Evolutionary conservation across 1,140 invertebrate genomes (phyloP).

Genomic region (Apis laboriosa): DNA sequence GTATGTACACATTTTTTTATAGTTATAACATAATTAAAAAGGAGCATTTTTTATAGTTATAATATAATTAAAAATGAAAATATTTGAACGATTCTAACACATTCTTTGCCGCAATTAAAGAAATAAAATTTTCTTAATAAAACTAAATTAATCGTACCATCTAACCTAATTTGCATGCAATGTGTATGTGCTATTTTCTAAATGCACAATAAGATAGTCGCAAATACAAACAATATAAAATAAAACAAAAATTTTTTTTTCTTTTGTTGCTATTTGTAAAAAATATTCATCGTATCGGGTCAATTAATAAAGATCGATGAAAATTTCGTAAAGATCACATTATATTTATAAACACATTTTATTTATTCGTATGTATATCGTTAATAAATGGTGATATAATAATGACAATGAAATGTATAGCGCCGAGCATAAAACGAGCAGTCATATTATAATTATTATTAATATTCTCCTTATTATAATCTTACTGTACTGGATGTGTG

Average conservation of each 20-base stretch:
- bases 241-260: neutral
- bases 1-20: slow-evolving; percentile 13
- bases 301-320: slow-evolving; percentile 42
- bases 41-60: neutral
- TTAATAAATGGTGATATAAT: slow-evolving; percentile 80
- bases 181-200: neutral
- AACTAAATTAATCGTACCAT: slow-evolving; percentile 5
- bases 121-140: slow-evolving; percentile 16
- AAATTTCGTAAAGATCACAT: slow-evolving; percentile 61
- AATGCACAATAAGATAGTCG: neutral
- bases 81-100: neutral
- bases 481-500: slow-evolving; percentile 76
- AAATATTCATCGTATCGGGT: slow-evolving; percentile 6
- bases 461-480: slow-evolving; percentile 75
- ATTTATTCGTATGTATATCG: slow-evolving; percentile 79
- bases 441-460: slow-evolving; percentile 77
- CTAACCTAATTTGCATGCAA: slow-evolving; percentile 15
- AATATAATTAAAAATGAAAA: slow-evolving; percentile 7
- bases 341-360: slow-evolving; percentile 81
- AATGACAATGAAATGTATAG: slow-evolving; percentile 80
- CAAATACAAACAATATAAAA: neutral
- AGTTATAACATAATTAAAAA: slow-evolving; percentile 10
- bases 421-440: slow-evolving; percentile 79
- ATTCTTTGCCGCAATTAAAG: neutral
- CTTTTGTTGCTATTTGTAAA: neutral